Percentiles rank a stretch among this genome's conserved stretches.
phyloP scores from a whole-genome alignment of 2,888 invertebrate species.

The Meganola albula region DNA sequence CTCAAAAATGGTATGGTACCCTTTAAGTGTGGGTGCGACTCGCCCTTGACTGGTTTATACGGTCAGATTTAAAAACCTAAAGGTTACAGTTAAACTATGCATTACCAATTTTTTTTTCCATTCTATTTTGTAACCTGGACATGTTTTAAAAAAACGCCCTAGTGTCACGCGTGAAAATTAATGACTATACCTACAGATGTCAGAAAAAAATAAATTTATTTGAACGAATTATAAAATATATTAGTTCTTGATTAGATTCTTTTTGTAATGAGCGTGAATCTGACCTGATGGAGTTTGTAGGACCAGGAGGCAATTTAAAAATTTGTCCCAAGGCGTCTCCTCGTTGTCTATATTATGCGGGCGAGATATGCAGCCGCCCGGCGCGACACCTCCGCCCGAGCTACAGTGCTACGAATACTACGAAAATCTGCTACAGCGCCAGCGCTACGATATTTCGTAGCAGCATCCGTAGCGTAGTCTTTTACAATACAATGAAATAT shows the following conservation, averaged over 20 bases:
- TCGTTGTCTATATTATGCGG: slow-evolving; percentile 59
- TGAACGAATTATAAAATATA: slow-evolving; percentile 1
- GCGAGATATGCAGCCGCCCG: slow-evolving; percentile 43
- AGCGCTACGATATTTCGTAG: slow-evolving; percentile 20
- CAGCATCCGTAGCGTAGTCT: neutral
- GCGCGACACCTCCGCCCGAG: slow-evolving; percentile 31
- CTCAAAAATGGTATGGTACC: too few species aligned
- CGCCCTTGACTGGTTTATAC: too few species aligned
- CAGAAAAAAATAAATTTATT: too few species aligned
- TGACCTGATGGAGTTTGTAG: slow-evolving; percentile 40
- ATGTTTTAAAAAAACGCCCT: too few species aligned
- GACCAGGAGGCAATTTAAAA: slow-evolving; percentile 65
- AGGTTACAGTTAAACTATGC: too few species aligned
- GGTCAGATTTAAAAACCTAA: too few species aligned
- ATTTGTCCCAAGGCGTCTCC: slow-evolving; percentile 61
- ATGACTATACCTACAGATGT: too few species aligned
- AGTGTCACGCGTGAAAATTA: too few species aligned
- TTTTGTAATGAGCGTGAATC: slow-evolving; percentile 29
- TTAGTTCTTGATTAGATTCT: slow-evolving; percentile 20
- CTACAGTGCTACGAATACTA: slow-evolving; percentile 26
- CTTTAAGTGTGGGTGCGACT: too few species aligned
- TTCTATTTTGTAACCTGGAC: too few species aligned
- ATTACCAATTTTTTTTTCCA: too few species aligned
- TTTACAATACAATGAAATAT: neutral
- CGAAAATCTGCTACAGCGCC: slow-evolving; percentile 23